Base-by-base conservation (phyloP, 2,888 invertebrate species). In the Mesorhabditis spiculigera region DNA sequence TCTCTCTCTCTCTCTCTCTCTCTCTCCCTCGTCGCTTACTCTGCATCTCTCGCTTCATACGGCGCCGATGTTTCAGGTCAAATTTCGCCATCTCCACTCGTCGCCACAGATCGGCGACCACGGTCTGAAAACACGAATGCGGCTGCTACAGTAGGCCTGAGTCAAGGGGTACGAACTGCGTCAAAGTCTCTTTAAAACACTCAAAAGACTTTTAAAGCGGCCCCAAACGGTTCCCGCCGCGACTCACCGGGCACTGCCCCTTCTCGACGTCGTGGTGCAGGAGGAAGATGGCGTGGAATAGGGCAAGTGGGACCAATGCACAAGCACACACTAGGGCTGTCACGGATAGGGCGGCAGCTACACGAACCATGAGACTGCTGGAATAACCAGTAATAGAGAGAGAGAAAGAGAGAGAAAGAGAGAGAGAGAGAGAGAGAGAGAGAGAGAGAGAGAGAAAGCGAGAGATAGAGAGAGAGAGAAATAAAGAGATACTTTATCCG, bases 61-160 rank as follows among this genome's bases (percentile, higher is more conserved):
- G 58, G 10, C n/a, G 8, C 58, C 58, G 8, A 13, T 10, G 8
- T 10, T 50, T 50, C 58, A 50, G 8, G 10, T 50, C 58, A n/a
- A 50, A 50, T 41, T 68, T 70, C 6, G 74, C 70, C 4, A 72
- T n/a, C 41, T 72, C 66, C 4, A 74, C 72, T 63, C 75, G 67
- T 8, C 71, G 42, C 45, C 72, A 66, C 13, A 77, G 67, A 43
- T 74, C 71, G 42, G 66, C 70, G 64, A 71, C 65, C 42, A 71
- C 16, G 4, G 70, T 68, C 70, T 71, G 61, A 63, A 43, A 43
- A 13, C 58, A 50, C 8, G 8, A 28, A 28, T 28, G 28, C 28
- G 28, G 3, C 28, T 28, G 28, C 28, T 28, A 28, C 28, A 28
- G 28, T 28, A 28, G 28, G 28, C 28, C 28, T 28, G 28, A 28